A percentile compares a stretch with the other conserved stretches of the same genome.
phyloP scores from a whole-genome alignment of 2,888 invertebrate species.

The Ypsolopha scabrella region DNA sequence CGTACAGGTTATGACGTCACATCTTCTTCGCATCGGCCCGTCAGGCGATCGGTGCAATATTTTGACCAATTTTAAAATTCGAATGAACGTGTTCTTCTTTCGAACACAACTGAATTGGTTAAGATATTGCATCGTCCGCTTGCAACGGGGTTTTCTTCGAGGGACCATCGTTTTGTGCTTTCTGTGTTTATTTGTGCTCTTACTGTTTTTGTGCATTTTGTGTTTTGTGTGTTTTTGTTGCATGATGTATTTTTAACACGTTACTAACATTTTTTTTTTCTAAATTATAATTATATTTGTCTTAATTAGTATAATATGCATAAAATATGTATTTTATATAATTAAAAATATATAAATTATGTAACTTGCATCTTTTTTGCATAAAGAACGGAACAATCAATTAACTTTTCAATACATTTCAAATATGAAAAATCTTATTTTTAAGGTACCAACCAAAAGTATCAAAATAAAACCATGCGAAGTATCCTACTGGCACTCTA shows the following conservation, averaged over 20 bases:
- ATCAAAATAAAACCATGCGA: too few species aligned
- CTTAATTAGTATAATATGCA: too few species aligned
- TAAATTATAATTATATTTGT: too few species aligned
- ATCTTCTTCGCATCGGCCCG: constrained; percentile 16
- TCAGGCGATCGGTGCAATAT: constrained; percentile 64
- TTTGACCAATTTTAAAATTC: constrained; percentile 62
- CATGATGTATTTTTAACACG: constrained; percentile 1
- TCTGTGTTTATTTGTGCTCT: constrained; percentile 11
- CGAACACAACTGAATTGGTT: constrained; percentile 54
- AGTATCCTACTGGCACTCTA: too few species aligned
- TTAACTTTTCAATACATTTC: too few species aligned
- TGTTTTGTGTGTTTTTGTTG: constrained; percentile 11
- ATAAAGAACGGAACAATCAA: too few species aligned
- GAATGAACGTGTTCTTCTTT: constrained; percentile 15
- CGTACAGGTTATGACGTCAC: neutral
- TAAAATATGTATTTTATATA: too few species aligned
- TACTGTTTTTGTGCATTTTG: constrained; percentile 10
- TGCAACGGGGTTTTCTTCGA: constrained; percentile 37
- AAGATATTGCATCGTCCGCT: constrained; percentile 69
- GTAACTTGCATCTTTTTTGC: too few species aligned
- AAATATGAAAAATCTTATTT: too few species aligned
- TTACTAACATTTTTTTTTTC: too few species aligned
- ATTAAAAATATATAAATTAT: too few species aligned
- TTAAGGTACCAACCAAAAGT: too few species aligned
- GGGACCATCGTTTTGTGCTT: constrained; percentile 14